Percentiles rank a stretch among this genome's conserved stretches.
Conservation (phyloP, 1,140 invertebrate genomes). For the Bombyx mori region ASM3026992v2 NC_085127.1:4858501-4859000, state of each 20-base stretch:
- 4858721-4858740: slow-evolving; percentile 24
- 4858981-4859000: slow-evolving; percentile 62
- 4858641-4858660: slow-evolving; percentile 74
- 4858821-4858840: slow-evolving; percentile 55
- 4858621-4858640: slow-evolving; percentile 55
- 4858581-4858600: slow-evolving; percentile 75
- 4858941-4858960: slow-evolving; percentile 53
- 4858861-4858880: slow-evolving; percentile 52
- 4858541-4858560: slow-evolving; percentile 77
- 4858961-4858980: slow-evolving; percentile 54
- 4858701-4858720: slow-evolving; percentile 45
- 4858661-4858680: slow-evolving; percentile 76
- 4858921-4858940: slow-evolving; percentile 63
- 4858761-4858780: slow-evolving; percentile 40
- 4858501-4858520: slow-evolving; percentile 61
- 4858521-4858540: slow-evolving; percentile 80
- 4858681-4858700: slow-evolving; percentile 75
- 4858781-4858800: slow-evolving; percentile 51
- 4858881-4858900: slow-evolving; percentile 66
- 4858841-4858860: slow-evolving; percentile 52
- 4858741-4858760: slow-evolving; percentile 33
- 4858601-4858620: slow-evolving; percentile 69
- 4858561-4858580: slow-evolving; percentile 77
- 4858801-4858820: slow-evolving; percentile 60
- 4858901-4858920: slow-evolving; percentile 63